Evolutionary conservation across 2,888 invertebrate genomes (phyloP).

Genomic region (Chaitophorus viminalis): DNA sequence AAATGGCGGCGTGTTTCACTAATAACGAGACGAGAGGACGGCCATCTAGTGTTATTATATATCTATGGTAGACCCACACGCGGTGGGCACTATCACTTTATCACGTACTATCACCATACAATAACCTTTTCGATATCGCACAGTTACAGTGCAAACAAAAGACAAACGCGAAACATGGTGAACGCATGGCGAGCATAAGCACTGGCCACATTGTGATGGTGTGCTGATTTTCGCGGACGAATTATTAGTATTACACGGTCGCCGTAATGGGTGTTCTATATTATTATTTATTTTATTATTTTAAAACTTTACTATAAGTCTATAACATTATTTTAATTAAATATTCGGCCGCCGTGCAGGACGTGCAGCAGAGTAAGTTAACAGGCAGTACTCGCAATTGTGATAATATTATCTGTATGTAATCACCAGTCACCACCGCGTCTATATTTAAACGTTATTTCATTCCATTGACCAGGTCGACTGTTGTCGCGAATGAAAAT

Average conservation of each 20-base stretch:
- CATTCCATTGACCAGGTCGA: not conserved
- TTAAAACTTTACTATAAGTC: not conserved
- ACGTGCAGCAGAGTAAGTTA: no score
- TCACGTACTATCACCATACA: not conserved
- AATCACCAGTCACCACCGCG: not conserved
- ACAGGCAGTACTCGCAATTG: no score
- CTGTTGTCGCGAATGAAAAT: no score
- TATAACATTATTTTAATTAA: not conserved
- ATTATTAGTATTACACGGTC: not conserved
- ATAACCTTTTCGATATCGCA: not conserved
- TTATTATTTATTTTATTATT: not conserved
- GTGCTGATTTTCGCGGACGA: not conserved
- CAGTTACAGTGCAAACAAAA: not conserved
- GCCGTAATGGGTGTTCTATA: not conserved
- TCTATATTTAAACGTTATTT: conserved; percentile 37
- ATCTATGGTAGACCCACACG: no score
- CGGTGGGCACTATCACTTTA: not conserved
- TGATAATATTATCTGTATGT: no score
- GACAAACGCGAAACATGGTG: not conserved
- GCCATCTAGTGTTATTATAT: no score
- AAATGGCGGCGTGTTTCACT: no score
- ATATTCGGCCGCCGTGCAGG: not conserved
- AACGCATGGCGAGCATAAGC: no score
- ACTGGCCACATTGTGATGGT: not conserved
- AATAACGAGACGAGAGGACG: no score